Evolutionary conservation across 2,888 invertebrate species (phyloP).

Genomic region (Ochropleura plecta): DNA sequence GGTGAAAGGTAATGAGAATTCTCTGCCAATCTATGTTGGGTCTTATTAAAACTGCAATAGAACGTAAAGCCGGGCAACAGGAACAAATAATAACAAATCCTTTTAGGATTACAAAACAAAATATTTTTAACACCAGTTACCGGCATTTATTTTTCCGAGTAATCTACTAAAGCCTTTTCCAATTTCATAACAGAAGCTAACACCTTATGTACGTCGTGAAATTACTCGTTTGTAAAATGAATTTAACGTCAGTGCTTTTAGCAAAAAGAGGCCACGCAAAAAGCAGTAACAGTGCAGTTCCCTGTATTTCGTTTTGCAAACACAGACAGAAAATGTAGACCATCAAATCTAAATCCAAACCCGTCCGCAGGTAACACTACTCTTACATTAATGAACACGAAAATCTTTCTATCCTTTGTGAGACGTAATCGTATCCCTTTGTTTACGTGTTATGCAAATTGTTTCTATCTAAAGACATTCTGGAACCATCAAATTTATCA

Average conservation of each 20-base stretch:
- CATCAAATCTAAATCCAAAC: conserved; percentile 16
- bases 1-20: too few relatives aligned
- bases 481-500: conserved; percentile 44
- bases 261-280: not conserved
- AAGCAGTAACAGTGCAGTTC: not conserved
- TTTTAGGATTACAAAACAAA: not conserved
- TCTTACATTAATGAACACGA: conserved; percentile 39
- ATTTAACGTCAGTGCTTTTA: not conserved
- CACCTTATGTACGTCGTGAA: not conserved
- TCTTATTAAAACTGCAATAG: not conserved
- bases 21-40: not conserved
- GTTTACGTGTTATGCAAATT: conserved; percentile 56
- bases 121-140: not conserved
- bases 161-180: not conserved
- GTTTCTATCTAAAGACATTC: conserved; percentile 42
- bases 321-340: conserved; percentile 27
- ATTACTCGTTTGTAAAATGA: conserved; percentile 3
- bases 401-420: conserved; percentile 39
- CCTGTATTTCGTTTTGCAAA: conserved; percentile 19
- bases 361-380: conserved; percentile 19
- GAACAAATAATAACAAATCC: not conserved
- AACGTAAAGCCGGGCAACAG: not conserved
- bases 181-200: not conserved
- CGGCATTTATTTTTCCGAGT: not conserved
- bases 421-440: conserved; percentile 40